phyloP scores from a whole-genome alignment of 1,140 invertebrate species.

The Drosophila sechellia region DNA sequence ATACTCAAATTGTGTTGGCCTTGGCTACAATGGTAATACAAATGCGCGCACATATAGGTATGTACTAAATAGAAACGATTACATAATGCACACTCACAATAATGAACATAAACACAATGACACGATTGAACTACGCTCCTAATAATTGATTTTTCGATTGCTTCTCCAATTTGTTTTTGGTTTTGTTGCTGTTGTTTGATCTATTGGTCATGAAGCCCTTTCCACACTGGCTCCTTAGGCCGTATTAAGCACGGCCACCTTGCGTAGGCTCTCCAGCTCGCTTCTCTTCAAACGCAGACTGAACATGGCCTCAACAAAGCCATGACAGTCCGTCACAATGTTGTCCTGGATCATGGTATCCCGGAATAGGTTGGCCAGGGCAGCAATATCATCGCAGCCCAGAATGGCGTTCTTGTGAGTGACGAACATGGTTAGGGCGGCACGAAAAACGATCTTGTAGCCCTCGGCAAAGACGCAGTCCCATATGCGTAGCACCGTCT shows the following conservation, averaged over 20 bases:
- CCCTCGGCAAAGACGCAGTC: constrained; percentile 98
- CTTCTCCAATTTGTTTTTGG: constrained; percentile 61
- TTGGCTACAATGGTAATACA: constrained; percentile 53
- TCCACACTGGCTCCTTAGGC: constrained; percentile 54
- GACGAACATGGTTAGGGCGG: constrained; percentile 91
- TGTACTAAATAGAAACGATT: constrained; percentile 42
- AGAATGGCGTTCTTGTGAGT: constrained; percentile 89
- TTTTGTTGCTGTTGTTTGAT: constrained; percentile 52
- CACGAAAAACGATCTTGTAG: constrained; percentile 92
- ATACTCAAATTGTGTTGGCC: constrained; percentile 66
- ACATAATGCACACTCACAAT: constrained; percentile 43
- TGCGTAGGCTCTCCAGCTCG: constrained; percentile 87
- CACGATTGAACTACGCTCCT: constrained; percentile 69
- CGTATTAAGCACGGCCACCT: constrained; percentile 82
- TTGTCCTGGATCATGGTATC: constrained; percentile 88
- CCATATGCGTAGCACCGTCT: constrained; percentile 96
- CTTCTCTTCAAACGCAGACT: constrained; percentile 87
- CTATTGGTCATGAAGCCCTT: constrained; percentile 22
- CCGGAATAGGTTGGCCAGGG: constrained; percentile 90
- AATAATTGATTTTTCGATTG: constrained; percentile 82
- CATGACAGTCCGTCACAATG: constrained; percentile 90
- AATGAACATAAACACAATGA: constrained; percentile 46
- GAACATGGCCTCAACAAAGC: constrained; percentile 91
- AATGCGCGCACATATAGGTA: constrained; percentile 31
- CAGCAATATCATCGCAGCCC: constrained; percentile 89